Evolutionary conservation across 1,140 invertebrate species (phyloP).

Genomic region (Campoletis sonorensis): DNA sequence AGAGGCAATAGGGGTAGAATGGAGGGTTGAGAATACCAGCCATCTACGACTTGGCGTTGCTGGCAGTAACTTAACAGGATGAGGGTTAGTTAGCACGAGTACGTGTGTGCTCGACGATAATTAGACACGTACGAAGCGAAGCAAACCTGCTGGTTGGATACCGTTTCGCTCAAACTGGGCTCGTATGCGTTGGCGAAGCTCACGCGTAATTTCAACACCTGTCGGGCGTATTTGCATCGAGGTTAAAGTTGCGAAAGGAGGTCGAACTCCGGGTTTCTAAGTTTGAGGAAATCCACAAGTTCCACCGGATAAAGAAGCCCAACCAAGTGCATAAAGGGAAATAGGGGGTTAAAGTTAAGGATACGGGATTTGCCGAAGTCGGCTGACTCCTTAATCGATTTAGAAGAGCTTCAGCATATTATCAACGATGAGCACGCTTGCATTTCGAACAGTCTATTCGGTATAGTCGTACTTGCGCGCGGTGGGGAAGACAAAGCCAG

Average conservation of each 20-base stretch:
- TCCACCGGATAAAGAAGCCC: background rate
- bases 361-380: background rate
- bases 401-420: too few relatives aligned
- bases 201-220: conserved; percentile 51
- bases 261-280: conserved; percentile 13
- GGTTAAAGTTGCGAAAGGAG: conserved; percentile 42
- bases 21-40: background rate
- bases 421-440: too few relatives aligned
- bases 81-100: conserved; percentile 49
- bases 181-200: background rate
- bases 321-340: background rate
- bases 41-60: background rate
- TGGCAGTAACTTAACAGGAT: conserved; percentile 27
- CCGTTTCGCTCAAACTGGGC: background rate
- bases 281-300: conserved; percentile 20
- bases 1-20: background rate
- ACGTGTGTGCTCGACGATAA: conserved; percentile 50
- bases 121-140: conserved; percentile 48
- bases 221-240: conserved; percentile 42
- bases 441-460: background rate
- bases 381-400: background rate
- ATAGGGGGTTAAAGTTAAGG: background rate
- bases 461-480: background rate
- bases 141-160: background rate
- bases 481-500: background rate